Conservation (phyloP, 1,140 invertebrate species). For the Wasmannia auropunctata region DNA sequence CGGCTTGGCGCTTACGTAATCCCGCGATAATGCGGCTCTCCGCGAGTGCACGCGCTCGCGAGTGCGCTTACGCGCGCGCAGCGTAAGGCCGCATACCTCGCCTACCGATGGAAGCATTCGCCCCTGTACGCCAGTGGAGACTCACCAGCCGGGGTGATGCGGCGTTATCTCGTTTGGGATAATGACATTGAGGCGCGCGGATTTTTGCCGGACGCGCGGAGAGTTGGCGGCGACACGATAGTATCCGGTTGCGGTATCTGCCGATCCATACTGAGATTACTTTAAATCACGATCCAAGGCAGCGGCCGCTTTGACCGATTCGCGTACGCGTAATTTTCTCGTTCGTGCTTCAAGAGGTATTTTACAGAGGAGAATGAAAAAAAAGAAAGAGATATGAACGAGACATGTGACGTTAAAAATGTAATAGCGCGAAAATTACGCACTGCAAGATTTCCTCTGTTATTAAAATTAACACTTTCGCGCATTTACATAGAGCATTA, state of each 20-base stretch:
- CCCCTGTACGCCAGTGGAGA: slow-evolving; percentile 8
- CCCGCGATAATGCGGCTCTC: slow-evolving; percentile 74
- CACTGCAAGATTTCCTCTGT: not conserved
- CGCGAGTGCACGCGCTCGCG: slow-evolving; percentile 64
- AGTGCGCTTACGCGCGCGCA: slow-evolving; percentile 47
- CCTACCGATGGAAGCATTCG: slow-evolving; percentile 68
- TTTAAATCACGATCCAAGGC: not conserved
- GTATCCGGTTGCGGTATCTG: slow-evolving; percentile 1
- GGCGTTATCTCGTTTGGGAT: slow-evolving; percentile 64
- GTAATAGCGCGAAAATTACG: slow-evolving; percentile 38
- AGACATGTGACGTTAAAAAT: not conserved
- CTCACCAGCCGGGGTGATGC: slow-evolving; percentile 43
- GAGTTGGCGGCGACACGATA: not conserved
- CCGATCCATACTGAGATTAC: not conserved
- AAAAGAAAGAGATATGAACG: not conserved
- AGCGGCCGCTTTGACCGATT: not conserved
- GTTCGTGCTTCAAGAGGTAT: not conserved
- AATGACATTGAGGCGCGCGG: slow-evolving; percentile 58
- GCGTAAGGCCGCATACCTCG: slow-evolving; percentile 72
- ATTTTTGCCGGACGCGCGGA: slow-evolving; percentile 9
- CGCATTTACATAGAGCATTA: not conserved
- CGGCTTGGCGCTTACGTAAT: slow-evolving; percentile 77
- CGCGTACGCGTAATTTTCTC: not conserved
- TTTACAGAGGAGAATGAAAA: not conserved
- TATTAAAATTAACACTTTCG: slow-evolving; percentile 2